Evolutionary conservation across 2,113 vertebrate species (phyloP), one percentile per base, ranked within the genome.

Genomic region (Spheniscus mendiculus): DNA sequence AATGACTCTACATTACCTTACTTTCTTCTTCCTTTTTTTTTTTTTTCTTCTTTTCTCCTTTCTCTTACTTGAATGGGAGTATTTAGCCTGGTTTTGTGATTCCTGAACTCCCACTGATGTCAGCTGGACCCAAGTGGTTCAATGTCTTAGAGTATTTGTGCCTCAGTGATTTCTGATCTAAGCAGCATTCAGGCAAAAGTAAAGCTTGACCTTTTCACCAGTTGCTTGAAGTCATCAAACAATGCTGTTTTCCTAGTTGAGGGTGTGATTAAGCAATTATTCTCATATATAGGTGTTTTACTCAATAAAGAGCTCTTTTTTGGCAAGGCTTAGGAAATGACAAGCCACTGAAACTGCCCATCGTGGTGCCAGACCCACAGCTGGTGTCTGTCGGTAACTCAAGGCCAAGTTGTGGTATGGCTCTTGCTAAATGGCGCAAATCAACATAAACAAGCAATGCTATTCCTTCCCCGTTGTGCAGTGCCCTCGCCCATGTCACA

Each of bases 1-100:
- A 7, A 21, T 89, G n/a, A 58, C 19, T 22, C 11, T 32, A 5
- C 0, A 0, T 32, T 34, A 3, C 20, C 3, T 52, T 17, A 26
- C 22, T 27, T 42, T 50, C 14, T 50, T 55, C 6, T 58, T 71
- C 14, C 6, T 32, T 38, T 45, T 18, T 12, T 22, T 38, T 34
- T 5, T 15, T 34, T 2, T 34, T 36, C n/a, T n/a, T 50, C 10
- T 4, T 67, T 87, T 17, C 8, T 66, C 4, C 5, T 67, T 87
- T 17, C 8, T 66, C 6, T 50, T 30, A 22, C 38, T 59, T 59
- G 19, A 67, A 36, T 74, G 42, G 14, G 32, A 61, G 15, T 34
- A 40, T 27, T 79, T 84, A 73, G 14, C 13, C 56, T 36, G 30
- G 21, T 55, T 83, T 74, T 62, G 26, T 14, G 18, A 11, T 38